Evolutionary conservation across 2,797 vertebrate species (phyloP).

Genomic region (Anomalospiza imberbis): DNA sequence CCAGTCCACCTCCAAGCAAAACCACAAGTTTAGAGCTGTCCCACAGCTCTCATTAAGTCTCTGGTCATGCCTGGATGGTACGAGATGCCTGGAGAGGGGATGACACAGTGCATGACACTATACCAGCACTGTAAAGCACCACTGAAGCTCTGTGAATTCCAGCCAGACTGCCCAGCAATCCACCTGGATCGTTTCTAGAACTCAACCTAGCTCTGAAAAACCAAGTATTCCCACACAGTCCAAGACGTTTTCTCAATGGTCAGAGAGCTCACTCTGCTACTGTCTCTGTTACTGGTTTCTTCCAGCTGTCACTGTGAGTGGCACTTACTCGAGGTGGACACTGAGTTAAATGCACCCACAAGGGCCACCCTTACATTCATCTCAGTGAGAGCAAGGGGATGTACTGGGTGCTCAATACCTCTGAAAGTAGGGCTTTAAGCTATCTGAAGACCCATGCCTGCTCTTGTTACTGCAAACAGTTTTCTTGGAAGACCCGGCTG

Average conservation of each 20-base stretch:
- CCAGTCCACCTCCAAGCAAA: background rate
- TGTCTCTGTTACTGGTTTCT: background rate
- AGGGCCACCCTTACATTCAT: accelerated
- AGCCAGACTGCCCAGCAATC: background rate
- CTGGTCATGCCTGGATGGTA: background rate
- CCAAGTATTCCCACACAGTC: background rate
- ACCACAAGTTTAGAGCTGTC: accelerated
- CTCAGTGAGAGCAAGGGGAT: background rate
- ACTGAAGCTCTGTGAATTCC: background rate
- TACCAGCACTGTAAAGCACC: background rate
- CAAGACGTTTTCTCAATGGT: background rate
- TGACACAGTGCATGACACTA: background rate
- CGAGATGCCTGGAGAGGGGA: background rate
- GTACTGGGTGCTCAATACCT: background rate
- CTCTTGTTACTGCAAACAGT: background rate
- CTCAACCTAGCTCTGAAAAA: background rate
- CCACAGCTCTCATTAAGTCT: background rate
- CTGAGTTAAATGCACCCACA: background rate
- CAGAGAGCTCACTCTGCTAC: background rate
- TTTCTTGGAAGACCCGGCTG: background rate
- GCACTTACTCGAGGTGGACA: background rate
- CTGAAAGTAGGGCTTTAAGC: background rate
- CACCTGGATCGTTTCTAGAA: background rate
- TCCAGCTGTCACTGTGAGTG: background rate
- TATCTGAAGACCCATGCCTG: background rate